Evolutionary conservation across 2,113 vertebrate species (phyloP).

Genomic region (Rutilus rutilus): DNA sequence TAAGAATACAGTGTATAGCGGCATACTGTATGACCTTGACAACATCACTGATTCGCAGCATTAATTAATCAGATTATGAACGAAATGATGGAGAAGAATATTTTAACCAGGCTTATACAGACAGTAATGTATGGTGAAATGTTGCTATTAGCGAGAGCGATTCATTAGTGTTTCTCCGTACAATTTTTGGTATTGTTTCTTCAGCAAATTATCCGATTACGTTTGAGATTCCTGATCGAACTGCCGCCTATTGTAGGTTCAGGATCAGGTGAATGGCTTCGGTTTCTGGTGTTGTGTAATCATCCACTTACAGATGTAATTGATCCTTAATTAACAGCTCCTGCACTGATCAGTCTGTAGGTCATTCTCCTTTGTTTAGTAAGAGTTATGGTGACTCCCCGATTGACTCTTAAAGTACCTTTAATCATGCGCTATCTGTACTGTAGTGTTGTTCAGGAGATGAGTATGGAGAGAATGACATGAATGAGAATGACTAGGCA

Average conservation of each 20-base stretch:
- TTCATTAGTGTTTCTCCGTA: no score
- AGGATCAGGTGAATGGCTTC: not conserved
- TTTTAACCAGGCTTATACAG: no score
- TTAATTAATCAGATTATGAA: no score
- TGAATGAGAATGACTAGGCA: not conserved
- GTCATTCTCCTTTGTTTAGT: not conserved
- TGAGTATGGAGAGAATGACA: not conserved
- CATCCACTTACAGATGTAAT: conserved; percentile 42
- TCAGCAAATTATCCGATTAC: not conserved
- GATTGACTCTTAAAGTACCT: not conserved
- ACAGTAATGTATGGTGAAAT: no score
- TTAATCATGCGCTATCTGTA: not conserved
- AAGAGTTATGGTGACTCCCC: not conserved
- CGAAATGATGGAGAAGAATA: no score
- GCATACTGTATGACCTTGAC: no score
- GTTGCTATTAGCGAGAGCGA: no score
- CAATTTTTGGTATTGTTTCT: not conserved
- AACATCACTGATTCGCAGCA: no score
- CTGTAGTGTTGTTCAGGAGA: not conserved
- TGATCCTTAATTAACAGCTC: conserved; percentile 39
- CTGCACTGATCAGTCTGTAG: not conserved
- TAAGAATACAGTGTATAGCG: no score
- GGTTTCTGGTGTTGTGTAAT: conserved; percentile 17
- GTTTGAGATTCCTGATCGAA: not conserved
- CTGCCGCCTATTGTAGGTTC: not conserved